These are phyloP conservation scores for Pimpla rufipes DNA, from an alignment of 2,888 invertebrate genomes.

Conservation along the genomic window DNA sequence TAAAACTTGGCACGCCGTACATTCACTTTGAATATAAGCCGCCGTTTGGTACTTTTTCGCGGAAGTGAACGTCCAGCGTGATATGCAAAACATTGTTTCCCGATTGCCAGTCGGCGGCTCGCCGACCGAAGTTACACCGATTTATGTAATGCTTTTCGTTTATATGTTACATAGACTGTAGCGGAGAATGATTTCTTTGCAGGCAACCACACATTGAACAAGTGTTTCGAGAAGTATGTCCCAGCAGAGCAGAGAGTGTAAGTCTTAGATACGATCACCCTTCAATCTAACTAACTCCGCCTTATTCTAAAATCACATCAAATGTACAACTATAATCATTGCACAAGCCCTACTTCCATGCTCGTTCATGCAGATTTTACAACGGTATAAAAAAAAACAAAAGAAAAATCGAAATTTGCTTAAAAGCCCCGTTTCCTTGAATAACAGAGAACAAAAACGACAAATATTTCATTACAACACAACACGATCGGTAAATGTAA, in stretches of 20 bases:
- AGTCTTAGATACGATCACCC: conserved; percentile 85
- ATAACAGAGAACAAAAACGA: conserved; percentile 42
- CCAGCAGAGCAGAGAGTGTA: conserved; percentile 91
- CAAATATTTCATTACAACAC: conserved; percentile 52
- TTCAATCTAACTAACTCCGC: conserved; percentile 81
- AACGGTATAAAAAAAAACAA: conserved; percentile 66
- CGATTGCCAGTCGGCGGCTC: not conserved
- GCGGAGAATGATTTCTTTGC: conserved; percentile 80
- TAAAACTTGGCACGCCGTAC: not conserved
- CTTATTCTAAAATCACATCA: conserved; percentile 80
- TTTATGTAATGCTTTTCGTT: conserved; percentile 1
- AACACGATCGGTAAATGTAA: conserved; percentile 45
- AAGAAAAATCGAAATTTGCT: conserved; percentile 45
- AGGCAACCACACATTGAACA: conserved; percentile 93
- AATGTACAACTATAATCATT: conserved; percentile 81
- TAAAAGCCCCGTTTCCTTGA: conserved; percentile 45
- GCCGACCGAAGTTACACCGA: not conserved
- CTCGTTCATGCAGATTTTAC: conserved; percentile 78
- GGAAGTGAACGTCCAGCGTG: not conserved
- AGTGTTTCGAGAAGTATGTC: conserved; percentile 93
- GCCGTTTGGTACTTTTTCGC: not conserved
- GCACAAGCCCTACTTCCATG: conserved; percentile 77
- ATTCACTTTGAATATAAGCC: not conserved
- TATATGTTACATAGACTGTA: conserved; percentile 29
- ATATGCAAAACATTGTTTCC: not conserved